Base-by-base conservation (phyloP, 2,113 vertebrate genomes). In the Corythornis madagascariensis region DNA sequence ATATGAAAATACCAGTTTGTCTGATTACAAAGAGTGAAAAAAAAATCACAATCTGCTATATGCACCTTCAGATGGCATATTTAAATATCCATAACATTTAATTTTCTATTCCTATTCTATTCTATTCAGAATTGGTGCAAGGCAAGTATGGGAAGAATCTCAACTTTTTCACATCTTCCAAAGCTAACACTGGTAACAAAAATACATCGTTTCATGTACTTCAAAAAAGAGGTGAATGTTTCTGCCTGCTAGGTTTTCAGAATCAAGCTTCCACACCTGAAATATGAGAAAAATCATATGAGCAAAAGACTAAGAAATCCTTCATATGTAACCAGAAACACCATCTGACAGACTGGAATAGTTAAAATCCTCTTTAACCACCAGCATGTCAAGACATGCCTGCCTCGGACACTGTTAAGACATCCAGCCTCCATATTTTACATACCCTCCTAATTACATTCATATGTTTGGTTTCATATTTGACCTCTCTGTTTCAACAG, bases 381-480 rank as follows among this genome's bases (percentile, higher is more conserved):
- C 89, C 56, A 35, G 89, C 96, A 96, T 81, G 95, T 97, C 80
- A 95, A 95, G 93, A 85, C 95, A 90, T 93, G 97, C 87, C 92
- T 96, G 86, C 71, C 92, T 92, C 9, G 92, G 96, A 97, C 84
- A 60, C 91, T 86, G 75, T 93, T 93, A 94, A 97, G 95, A 91
- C 85, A 91, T 93, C 94, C 88, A 96, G 93, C 79, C 82, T 83
- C 94, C 84, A 83, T 96, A 97, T 91, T 95, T 96, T 94, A 80
- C 96, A 95, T 96, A 74, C 85, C 60, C 96, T 96, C 80, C 73
- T 94, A 94, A 97, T 97, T 93, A 66, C 92, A 96, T 90, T 94
- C 95, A 75, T 87, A 91, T 96, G 95, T 92, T 96, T 55, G 74
- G 67, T 88, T 83, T 97, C 71, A 80, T 95, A 92, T 96, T 97